phyloP scores from a whole-genome alignment of 92 coral and sea anemone genomes.

The Bergia sp. region DNA sequence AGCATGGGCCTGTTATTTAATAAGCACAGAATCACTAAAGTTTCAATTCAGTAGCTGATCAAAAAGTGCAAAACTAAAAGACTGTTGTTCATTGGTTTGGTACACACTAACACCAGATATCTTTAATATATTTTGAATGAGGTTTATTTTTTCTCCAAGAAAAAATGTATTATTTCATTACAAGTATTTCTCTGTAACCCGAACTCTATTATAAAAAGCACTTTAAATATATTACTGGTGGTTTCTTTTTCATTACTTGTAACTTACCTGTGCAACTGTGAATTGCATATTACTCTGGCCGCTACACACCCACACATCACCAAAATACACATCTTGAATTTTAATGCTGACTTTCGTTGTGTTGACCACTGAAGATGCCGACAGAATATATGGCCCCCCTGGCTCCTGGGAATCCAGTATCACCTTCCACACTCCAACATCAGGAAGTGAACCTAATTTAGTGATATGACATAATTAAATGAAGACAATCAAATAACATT shows the following conservation, averaged over 20 bases:
- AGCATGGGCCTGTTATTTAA: too few species aligned
- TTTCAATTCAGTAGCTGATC: too few species aligned
- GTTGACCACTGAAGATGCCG: slow-evolving; percentile 74
- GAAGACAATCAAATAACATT: not conserved
- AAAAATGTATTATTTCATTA: too few species aligned
- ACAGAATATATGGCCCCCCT: slow-evolving; percentile 83
- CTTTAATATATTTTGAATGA: too few species aligned
- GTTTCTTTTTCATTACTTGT: not conserved
- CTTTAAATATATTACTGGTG: too few species aligned
- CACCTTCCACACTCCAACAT: slow-evolving; percentile 80
- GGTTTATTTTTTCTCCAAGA: too few species aligned
- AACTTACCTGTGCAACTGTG: slow-evolving; percentile 78
- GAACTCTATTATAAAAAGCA: too few species aligned
- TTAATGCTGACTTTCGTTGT: slow-evolving; percentile 44
- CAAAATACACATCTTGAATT: slow-evolving; percentile 85
- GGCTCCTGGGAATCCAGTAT: slow-evolving; percentile 69
- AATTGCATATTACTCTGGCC: slow-evolving; percentile 99
- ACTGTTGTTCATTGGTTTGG: too few species aligned
- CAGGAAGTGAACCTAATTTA: slow-evolving; percentile 43
- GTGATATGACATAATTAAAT: not conserved
- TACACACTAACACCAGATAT: too few species aligned
- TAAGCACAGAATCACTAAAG: too few species aligned
- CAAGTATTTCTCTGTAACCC: too few species aligned
- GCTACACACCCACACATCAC: slow-evolving; percentile 99
- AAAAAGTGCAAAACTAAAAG: too few species aligned